Evolutionary conservation across 1,140 invertebrate genomes (phyloP).

Genomic region (Tachypleus tridentatus): DNA sequence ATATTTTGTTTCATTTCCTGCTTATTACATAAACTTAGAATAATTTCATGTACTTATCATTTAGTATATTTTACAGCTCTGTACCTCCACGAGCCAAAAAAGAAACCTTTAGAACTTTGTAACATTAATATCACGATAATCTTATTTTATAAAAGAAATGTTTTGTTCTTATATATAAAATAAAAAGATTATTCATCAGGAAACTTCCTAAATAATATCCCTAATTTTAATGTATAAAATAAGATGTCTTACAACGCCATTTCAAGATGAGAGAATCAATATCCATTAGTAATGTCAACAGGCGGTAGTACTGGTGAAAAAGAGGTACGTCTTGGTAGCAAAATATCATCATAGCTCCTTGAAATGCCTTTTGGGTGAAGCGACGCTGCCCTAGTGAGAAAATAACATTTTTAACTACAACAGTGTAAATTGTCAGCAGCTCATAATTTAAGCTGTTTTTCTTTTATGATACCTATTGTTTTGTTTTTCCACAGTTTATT

Average conservation of each 20-base stretch:
- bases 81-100: background rate
- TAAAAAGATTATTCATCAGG: too few relatives aligned
- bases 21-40: too few relatives aligned
- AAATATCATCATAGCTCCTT: constrained; percentile 94
- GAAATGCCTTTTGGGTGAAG: constrained; percentile 77
- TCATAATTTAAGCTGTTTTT: too few relatives aligned
- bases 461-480: too few relatives aligned
- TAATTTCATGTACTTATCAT: too few relatives aligned
- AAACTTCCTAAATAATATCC: too few relatives aligned
- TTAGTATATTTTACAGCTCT: background rate
- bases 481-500: too few relatives aligned
- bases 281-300: constrained; percentile 87
- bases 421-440: too few relatives aligned
- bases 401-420: background rate
- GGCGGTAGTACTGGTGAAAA: constrained; percentile 92
- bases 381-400: constrained; percentile 56
- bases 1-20: too few relatives aligned
- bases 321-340: constrained; percentile 91
- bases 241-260: constrained; percentile 78
- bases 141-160: too few relatives aligned
- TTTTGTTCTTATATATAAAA: too few relatives aligned
- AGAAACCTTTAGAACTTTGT: background rate
- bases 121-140: too few relatives aligned
- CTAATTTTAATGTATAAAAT: background rate
- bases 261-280: constrained; percentile 98